Conservation (phyloP, 1,140 invertebrate species). For the Protaetia brevitarsis region DNA sequence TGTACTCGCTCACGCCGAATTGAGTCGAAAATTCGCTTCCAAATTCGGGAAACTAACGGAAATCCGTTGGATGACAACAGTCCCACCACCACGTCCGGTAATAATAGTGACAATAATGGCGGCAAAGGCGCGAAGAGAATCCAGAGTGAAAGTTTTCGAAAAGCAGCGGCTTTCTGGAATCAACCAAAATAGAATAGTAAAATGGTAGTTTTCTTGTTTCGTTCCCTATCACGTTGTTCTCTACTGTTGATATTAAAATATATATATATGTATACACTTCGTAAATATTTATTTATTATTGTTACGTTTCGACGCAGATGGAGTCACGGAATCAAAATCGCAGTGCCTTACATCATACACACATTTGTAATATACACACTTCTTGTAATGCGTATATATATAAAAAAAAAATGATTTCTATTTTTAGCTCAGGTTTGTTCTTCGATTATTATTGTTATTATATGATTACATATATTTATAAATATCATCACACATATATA, state of each 20-base stretch:
- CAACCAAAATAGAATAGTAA: constrained; percentile 35
- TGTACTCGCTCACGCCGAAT: constrained; percentile 32
- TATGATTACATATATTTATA: constrained; percentile 9
- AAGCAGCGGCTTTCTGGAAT: constrained; percentile 44
- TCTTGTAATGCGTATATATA: no score
- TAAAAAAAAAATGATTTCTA: constrained; percentile 22
- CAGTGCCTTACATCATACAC: constrained; percentile 19
- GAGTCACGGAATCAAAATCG: neutral
- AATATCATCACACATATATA: constrained; percentile 10
- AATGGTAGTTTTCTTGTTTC: constrained; percentile 24
- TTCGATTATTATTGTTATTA: constrained; percentile 17
- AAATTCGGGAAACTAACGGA: constrained; percentile 32
- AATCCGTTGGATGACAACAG: neutral
- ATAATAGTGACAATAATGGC: neutral
- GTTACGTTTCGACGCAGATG: neutral
- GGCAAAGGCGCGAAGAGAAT: neutral
- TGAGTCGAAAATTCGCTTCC: constrained; percentile 39
- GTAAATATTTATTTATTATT: no score
- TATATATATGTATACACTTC: no score
- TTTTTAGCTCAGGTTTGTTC: constrained; percentile 31
- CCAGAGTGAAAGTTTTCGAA: constrained; percentile 39
- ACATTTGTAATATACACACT: constrained; percentile 23
- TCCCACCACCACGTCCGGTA: no score
- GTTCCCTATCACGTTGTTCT: neutral
- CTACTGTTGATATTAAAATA: no score